A percentile compares a stretch with the other conserved stretches of the same genome.
These are phyloP conservation scores for Drosophila recens DNA, from an alignment of 2,888 invertebrate genomes.

Conservation along the genomic window DNA sequence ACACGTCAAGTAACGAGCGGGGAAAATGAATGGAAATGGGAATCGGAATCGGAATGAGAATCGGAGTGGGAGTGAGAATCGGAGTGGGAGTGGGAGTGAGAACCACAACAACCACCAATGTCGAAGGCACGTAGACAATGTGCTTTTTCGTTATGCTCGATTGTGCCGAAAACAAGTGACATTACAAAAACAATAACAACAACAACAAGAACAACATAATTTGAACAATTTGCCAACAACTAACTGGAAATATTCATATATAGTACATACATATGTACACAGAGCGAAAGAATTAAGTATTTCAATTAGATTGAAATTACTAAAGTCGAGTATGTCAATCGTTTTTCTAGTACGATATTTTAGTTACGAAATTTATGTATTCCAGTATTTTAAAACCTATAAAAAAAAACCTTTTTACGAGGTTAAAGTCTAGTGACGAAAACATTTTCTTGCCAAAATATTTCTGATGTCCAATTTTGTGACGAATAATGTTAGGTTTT, in stretches of 20 bases:
- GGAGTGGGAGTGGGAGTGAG: slow-evolving; percentile 18
- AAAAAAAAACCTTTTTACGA: too few species aligned
- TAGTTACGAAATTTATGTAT: too few species aligned
- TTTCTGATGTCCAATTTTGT: too few species aligned
- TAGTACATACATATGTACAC: too few species aligned
- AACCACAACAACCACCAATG: slow-evolving; percentile 70
- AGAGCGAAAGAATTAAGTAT: too few species aligned
- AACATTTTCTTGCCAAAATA: too few species aligned
- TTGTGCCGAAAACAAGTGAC: slow-evolving; percentile 79
- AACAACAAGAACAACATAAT: background rate
- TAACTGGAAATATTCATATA: slow-evolving; percentile 21
- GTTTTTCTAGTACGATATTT: too few species aligned
- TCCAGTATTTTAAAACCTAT: too few species aligned
- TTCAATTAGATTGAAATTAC: too few species aligned
- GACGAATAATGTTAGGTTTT: too few species aligned
- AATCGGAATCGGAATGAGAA: background rate
- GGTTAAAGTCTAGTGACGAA: too few species aligned
- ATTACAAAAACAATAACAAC: slow-evolving; percentile 30
- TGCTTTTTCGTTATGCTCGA: slow-evolving; percentile 79
- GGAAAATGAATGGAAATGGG: slow-evolving; percentile 5
- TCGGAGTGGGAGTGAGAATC: slow-evolving; percentile 21
- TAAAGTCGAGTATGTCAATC: too few species aligned
- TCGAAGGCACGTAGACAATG: slow-evolving; percentile 71
- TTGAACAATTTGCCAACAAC: slow-evolving; percentile 31
- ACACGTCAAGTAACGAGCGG: slow-evolving; percentile 31